Evolutionary conservation across 2,797 vertebrate species (phyloP).

Genomic region (Phataginus tricuspis): DNA sequence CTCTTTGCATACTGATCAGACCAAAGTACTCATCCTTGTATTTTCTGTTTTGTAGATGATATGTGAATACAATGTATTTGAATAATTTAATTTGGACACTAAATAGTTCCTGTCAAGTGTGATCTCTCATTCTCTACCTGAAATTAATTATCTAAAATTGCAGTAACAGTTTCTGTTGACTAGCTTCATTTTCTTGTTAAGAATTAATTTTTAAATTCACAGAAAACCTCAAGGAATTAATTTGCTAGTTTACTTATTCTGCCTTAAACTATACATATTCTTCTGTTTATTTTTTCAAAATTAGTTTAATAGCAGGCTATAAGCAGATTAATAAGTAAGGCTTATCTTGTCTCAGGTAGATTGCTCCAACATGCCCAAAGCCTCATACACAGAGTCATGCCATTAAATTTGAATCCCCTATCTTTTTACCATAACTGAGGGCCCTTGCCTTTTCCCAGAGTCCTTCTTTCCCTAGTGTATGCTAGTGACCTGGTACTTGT

Average conservation of each 20-base stretch:
- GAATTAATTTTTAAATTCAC: background rate
- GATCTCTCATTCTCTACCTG: background rate
- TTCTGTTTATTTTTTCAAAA: background rate
- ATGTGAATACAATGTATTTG: background rate
- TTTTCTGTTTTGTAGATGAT: background rate
- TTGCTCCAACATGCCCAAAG: background rate
- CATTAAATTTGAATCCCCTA: background rate
- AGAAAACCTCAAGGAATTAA: background rate
- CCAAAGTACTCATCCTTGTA: background rate
- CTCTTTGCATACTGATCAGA: background rate
- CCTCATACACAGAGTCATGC: background rate
- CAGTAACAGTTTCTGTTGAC: background rate
- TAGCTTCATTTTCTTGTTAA: background rate
- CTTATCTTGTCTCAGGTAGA: background rate
- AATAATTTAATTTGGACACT: background rate
- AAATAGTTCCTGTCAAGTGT: background rate
- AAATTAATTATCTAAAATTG: background rate
- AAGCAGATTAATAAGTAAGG: background rate
- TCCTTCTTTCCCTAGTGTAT: background rate
- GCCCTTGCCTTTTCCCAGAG: rapidly evolving
- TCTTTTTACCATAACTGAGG: background rate
- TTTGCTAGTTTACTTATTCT: background rate
- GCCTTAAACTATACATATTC: background rate
- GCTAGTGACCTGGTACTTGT: background rate
- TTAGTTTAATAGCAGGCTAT: background rate